Evolutionary conservation across 2,888 invertebrate species (phyloP), one percentile per base, ranked within the genome.

Genomic region (Euzetes globulus): DNA sequence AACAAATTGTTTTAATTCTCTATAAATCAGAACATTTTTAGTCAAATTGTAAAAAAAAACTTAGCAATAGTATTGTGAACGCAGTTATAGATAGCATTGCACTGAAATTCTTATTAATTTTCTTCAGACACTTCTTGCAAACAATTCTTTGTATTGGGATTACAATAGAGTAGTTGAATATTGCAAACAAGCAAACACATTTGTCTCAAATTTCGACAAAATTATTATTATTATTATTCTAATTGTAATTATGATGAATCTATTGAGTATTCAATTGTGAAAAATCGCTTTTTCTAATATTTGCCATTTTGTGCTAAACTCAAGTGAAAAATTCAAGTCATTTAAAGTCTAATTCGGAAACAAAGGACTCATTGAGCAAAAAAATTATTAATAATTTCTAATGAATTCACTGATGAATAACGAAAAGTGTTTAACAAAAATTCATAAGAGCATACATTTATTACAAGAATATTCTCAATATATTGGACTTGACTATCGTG

Each of bases 401-500:
- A 41, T 11, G 41, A 11, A 41, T 41, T 41, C 41, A 13, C 13
- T 41, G 41, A 41, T 9, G 41, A 41, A 41, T 41, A 41, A 41
- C 33, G 33, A 33, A 33, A 33, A 33, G 25, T 55, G 47, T 17
- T 47, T 47, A 3, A 17, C 3, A 22, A 3, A 58, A 27, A 58
- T 58, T 27, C 2, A 58, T 27, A 17, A 63, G 15, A 15, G 13
- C 27, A 63, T 63, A 37, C n/a, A 63, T n/a, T 17, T 19, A n/a
- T 37, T 37, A 63, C 9, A 29, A 13, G 19, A 60, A 33, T 60
- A n/a, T 27, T 29, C n/a, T 37, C 5, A 68, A 19, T 22, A 41
- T 37, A 68, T 45, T 68, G 33, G 68, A 68, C 68, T 41, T 68
- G 68, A 68, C 68, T 41, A 68, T 68, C 37, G 68, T 68, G 68